These are phyloP conservation scores for Drosophila suboccidentalis DNA, from an alignment of 2,888 invertebrate genomes.

Conservation along the genomic window DNA sequence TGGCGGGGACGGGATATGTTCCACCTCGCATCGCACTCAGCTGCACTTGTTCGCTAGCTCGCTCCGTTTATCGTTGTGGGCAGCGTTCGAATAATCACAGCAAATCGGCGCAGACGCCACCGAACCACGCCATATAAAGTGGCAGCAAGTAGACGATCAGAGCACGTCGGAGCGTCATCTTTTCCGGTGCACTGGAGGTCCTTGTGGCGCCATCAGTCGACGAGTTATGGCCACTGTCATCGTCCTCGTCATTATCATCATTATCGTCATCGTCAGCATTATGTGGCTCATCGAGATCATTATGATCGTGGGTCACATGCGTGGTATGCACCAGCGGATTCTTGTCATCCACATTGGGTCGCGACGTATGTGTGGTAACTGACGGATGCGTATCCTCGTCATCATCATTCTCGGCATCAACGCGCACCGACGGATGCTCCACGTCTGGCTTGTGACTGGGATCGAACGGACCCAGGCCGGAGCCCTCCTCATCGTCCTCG, in stretches of 20 bases:
- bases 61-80: conserved; percentile 45
- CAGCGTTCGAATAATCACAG: conserved; percentile 88
- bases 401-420: conserved; percentile 80
- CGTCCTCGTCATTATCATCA: conserved; percentile 53
- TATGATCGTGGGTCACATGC: conserved; percentile 69
- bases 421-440: conserved; percentile 80
- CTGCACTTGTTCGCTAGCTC: conserved; percentile 61
- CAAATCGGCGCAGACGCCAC: conserved; percentile 92
- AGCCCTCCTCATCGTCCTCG: conserved; percentile 84
- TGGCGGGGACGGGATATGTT: conserved; percentile 27
- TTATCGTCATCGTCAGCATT: conserved; percentile 52
- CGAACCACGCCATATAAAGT: conserved; percentile 94
- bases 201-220: conserved; percentile 58
- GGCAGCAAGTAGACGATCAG: conserved; percentile 92
- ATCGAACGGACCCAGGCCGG: conserved; percentile 81
- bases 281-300: conserved; percentile 61
- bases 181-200: conserved; percentile 66
- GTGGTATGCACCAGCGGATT: conserved; percentile 65
- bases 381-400: conserved; percentile 71
- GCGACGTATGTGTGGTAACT: conserved; percentile 74
- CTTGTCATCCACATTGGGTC: conserved; percentile 74
- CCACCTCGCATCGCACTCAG: conserved; percentile 19
- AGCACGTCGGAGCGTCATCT: conserved; percentile 80
- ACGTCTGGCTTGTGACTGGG: conserved; percentile 82
- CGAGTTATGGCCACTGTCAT: conserved; percentile 38